Evolutionary conservation across 2,113 vertebrate genomes (phyloP), one percentile per base, ranked within the genome.

Genomic region (Mirza zaza): DNA sequence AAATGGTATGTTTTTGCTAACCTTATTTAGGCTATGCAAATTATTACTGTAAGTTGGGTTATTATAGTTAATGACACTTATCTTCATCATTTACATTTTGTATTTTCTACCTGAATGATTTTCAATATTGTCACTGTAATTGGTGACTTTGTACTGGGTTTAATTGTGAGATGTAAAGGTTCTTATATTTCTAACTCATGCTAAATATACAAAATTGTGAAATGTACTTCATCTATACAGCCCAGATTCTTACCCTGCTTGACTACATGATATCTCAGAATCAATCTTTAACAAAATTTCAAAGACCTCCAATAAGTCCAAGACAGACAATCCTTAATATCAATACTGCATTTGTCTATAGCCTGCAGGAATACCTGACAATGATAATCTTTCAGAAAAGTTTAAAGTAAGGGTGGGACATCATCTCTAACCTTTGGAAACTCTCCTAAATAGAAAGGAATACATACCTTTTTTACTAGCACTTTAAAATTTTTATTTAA

Each of bases 101-200:
- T 87, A 39, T 86, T 97, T 97, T 89, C 68, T 93, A 57, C 25
- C 29, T 52, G n/a, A 87, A 63, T 68, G 50, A 48, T 79, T 55
- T 97, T 61, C 59, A 83, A 4, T 59, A 65, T 39, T 29, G 68
- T 94, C 68, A 32, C 29, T 83, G 5, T 91, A 82, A 52, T 59
- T 70, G 59, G 32, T 85, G 59, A 91, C 42, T 52, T 79, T 29
- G 18, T 52, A 68, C 39, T 68, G 21, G 29, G 8, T 50, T 93
- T 85, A 68, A 48, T 14, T 61, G 20, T 83, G 55, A 96, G 63
- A 9, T 90, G 3, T 76, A 70, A 71, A 90, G 5, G 21, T 42
- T 80, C 39, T 87, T 81, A 32, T 52, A 91, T 94, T 87, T 94
- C 80, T 88, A 50, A 90, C 32, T 96, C 32, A 55, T 57, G n/a